These are phyloP conservation scores for Cecropterus lyciades DNA, from an alignment of 1,140 invertebrate genomes.

Conservation along the genomic window DNA sequence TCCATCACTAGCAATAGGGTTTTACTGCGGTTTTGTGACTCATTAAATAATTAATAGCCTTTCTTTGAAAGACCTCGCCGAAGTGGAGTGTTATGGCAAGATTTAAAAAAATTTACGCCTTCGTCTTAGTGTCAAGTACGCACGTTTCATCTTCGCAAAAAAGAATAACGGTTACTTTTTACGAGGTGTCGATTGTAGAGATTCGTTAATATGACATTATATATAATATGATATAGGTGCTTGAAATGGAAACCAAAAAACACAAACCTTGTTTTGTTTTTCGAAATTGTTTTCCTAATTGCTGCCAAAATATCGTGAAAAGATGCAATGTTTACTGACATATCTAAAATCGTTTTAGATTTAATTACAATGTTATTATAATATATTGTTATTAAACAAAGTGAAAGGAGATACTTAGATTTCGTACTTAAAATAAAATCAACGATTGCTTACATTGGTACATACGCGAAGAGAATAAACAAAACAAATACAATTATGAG, in stretches of 20 bases:
- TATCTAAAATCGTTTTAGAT: too few relatives aligned
- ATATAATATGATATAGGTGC: too few relatives aligned
- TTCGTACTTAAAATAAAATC: not conserved
- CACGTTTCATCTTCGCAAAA: constrained; percentile 5
- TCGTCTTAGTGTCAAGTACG: constrained; percentile 10
- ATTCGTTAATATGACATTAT: too few relatives aligned
- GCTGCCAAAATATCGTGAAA: too few relatives aligned
- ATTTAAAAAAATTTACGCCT: constrained; percentile 29
- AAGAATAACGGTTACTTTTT: constrained; percentile 3
- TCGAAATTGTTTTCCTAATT: too few relatives aligned
- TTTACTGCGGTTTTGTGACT: constrained; percentile 54
- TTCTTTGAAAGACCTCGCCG: constrained; percentile 51
- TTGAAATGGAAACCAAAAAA: too few relatives aligned
- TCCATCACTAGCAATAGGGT: constrained; percentile 52
- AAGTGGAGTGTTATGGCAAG: constrained; percentile 25
- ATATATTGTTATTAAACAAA: not conserved
- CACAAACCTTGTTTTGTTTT: too few relatives aligned
- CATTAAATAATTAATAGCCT: constrained; percentile 62
- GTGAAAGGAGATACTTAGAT: not conserved
- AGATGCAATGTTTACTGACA: too few relatives aligned
- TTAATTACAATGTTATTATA: too few relatives aligned
- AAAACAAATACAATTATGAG: not conserved
- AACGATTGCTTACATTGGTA: not conserved
- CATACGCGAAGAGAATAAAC: not conserved
- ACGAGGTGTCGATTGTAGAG: not conserved